Conservation (phyloP, 2,888 invertebrate genomes). For the Pristionchus fissidentatus region DNA sequence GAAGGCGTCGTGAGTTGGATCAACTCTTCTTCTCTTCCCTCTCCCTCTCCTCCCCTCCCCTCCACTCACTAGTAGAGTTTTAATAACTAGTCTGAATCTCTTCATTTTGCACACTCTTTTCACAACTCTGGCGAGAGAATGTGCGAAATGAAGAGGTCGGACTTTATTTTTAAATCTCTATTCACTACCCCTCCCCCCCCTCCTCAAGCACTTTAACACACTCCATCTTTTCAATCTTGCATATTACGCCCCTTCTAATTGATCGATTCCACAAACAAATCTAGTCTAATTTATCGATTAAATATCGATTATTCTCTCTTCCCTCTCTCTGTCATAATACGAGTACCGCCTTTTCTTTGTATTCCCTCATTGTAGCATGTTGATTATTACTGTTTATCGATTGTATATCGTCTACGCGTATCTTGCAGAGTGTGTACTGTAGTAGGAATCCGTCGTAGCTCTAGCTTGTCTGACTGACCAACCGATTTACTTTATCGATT, state of each 20-base stretch:
- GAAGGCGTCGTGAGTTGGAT: slow-evolving; percentile 6
- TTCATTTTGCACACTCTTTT: not conserved
- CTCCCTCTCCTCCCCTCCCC: not conserved
- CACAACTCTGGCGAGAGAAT: too few relatives aligned
- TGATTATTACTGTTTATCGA: slow-evolving; percentile 25
- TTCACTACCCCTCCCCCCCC: not conserved
- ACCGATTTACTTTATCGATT: not conserved
- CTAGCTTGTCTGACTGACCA: not conserved
- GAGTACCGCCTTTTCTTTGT: slow-evolving; percentile 18
- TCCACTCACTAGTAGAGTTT: too few relatives aligned
- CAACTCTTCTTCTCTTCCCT: not conserved
- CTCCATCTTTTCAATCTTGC: slow-evolving; percentile 28
- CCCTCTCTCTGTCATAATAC: not conserved
- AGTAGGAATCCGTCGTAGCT: slow-evolving; percentile 30
- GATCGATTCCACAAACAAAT: slow-evolving; percentile 1
- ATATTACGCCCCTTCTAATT: slow-evolving; percentile 27
- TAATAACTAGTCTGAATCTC: too few relatives aligned
- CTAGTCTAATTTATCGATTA: slow-evolving; percentile 4
- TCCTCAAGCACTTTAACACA: slow-evolving; percentile 30
- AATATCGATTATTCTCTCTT: not conserved
- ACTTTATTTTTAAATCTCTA: too few relatives aligned
- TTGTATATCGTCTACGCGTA: slow-evolving; percentile 25
- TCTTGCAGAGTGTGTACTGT: not conserved
- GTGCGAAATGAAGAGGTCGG: too few relatives aligned
- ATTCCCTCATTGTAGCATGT: slow-evolving; percentile 17